phyloP scores from a whole-genome alignment of 1,140 invertebrate genomes.

The Parapsyche elsis region DNA sequence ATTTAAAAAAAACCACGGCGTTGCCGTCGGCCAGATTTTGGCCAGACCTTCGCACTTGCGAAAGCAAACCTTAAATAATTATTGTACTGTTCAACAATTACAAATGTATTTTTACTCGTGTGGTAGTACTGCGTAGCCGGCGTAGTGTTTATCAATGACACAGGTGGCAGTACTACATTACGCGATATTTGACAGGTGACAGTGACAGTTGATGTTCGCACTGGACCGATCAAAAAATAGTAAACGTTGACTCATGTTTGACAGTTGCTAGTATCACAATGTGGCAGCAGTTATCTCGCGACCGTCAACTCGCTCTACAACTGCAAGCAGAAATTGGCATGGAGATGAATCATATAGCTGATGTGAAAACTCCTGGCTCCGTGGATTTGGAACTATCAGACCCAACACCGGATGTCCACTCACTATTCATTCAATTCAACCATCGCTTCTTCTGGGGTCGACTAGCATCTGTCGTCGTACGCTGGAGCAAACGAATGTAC shows the following conservation, averaged over 20 bases:
- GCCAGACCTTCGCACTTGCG: too few species aligned
- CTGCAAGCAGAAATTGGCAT: constrained; percentile 29
- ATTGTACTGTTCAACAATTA: too few species aligned
- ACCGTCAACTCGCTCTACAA: background rate
- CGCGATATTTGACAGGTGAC: background rate
- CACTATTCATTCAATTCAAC: constrained; percentile 89
- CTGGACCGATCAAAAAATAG: background rate
- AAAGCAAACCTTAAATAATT: too few species aligned
- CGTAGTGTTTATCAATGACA: background rate
- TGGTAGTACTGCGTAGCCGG: too few species aligned
- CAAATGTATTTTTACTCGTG: too few species aligned
- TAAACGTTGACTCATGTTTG: background rate
- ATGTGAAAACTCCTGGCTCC: constrained; percentile 65
- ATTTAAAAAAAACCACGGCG: too few species aligned
- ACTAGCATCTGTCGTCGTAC: constrained; percentile 82
- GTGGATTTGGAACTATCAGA: constrained; percentile 82
- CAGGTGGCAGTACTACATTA: background rate
- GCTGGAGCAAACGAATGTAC: constrained; percentile 97
- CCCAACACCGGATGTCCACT: constrained; percentile 91
- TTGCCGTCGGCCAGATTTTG: too few species aligned
- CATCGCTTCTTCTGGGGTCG: constrained; percentile 84
- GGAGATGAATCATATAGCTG: background rate
- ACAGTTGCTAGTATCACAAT: background rate
- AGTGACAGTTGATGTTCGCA: background rate
- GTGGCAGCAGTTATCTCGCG: background rate